Conservation (phyloP, 1,140 invertebrate species). For the Oryzaephilus surinamensis region DNA sequence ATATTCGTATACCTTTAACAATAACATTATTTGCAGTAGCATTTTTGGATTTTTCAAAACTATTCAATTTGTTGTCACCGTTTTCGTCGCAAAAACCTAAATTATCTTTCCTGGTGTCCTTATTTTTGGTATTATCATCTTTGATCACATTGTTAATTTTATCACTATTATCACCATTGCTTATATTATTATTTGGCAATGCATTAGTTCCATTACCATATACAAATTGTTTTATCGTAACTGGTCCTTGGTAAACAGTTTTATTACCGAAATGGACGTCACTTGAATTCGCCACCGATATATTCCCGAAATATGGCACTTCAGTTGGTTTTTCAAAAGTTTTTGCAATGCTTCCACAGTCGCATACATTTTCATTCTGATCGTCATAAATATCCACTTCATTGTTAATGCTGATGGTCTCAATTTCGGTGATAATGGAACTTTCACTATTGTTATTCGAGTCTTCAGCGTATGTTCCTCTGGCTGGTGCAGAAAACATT, state of each 20-base stretch:
- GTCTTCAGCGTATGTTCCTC: too few relatives aligned
- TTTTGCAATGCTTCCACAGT: slow-evolving; percentile 6
- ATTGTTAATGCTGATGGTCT: neutral
- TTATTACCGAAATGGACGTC: slow-evolving; percentile 55
- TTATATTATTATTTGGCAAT: neutral
- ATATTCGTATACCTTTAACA: too few relatives aligned
- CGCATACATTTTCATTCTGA: slow-evolving; percentile 3
- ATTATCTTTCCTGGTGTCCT: neutral
- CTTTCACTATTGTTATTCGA: slow-evolving; percentile 7
- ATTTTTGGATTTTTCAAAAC: neutral
- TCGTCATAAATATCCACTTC: slow-evolving; percentile 1
- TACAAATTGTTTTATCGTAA: slow-evolving; percentile 54
- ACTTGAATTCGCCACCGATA: slow-evolving; percentile 46
- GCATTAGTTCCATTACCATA: slow-evolving; percentile 31
- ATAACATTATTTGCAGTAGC: too few relatives aligned
- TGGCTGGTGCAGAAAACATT: too few relatives aligned
- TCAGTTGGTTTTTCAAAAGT: neutral
- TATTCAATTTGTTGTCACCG: neutral
- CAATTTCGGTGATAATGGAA: slow-evolving; percentile 10
- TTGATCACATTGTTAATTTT: slow-evolving; percentile 1
- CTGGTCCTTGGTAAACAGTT: slow-evolving; percentile 51
- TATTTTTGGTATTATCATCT: slow-evolving; percentile 1
- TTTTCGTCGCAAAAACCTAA: neutral
- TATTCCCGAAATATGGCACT: slow-evolving; percentile 39
- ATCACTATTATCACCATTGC: slow-evolving; percentile 9